Percentiles rank a stretch among this genome's conserved stretches.
These are phyloP conservation scores for Hirtodrosophila histrioides DNA, from an alignment of 2,888 invertebrate species.

Conservation along the genomic window DNA sequence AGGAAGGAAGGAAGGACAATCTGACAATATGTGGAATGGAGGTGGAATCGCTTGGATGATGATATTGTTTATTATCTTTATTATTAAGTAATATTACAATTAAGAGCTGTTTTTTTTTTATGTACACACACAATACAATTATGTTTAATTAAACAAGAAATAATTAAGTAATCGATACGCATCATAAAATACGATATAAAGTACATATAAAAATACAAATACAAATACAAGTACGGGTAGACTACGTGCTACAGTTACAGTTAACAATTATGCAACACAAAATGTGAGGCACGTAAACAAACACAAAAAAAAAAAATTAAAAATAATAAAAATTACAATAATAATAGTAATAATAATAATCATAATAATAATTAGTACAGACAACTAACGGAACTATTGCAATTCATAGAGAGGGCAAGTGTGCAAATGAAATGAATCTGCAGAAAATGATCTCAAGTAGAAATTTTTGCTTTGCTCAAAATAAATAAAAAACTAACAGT, in stretches of 20 bases:
- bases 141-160: conserved; percentile 64
- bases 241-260: conserved; percentile 59
- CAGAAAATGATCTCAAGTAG: conserved; percentile 3
- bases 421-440: conserved; percentile 19
- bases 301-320: conserved; percentile 41
- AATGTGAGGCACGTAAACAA: conserved; percentile 54
- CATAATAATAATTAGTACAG: conserved; percentile 38
- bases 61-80: conserved; percentile 36
- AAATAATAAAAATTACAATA: conserved; percentile 45
- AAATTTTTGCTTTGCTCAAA: conserved; percentile 23
- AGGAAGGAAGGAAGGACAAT: too few relatives aligned
- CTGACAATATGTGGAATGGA: background rate
- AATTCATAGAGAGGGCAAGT: conserved; percentile 23
- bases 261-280: conserved; percentile 50
- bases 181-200: conserved; percentile 36
- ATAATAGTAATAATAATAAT: conserved; percentile 47
- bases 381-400: conserved; percentile 57
- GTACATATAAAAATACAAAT: conserved; percentile 33
- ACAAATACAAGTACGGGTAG: conserved; percentile 38
- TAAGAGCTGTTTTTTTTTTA: conserved; percentile 61
- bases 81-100: conserved; percentile 60
- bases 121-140: conserved; percentile 72
- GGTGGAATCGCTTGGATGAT: background rate
- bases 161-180: conserved; percentile 43
- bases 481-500: conserved; percentile 41